Base-by-base conservation (phyloP, 2,888 invertebrate genomes). In the Erebia palarica region DNA sequence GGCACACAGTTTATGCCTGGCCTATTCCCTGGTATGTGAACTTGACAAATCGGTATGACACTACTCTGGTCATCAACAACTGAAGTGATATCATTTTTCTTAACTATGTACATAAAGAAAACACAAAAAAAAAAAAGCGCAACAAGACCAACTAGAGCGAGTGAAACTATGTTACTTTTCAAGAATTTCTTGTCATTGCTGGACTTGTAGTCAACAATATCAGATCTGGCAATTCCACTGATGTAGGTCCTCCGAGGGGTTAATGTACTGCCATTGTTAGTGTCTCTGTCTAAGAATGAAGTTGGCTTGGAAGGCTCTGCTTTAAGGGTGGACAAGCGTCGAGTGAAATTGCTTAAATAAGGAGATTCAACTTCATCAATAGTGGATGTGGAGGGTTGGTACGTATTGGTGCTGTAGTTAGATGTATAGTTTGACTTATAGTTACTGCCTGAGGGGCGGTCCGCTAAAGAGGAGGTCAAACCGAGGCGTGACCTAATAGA, bases 311-410 rank as follows among this genome's bases (percentile, higher is more conserved):
- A 78, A 3, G 84, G 83, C n/a, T 92, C 92, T 0, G 92, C 79
- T 75, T 93, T 92, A 3, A 93, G 79, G 8, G 92, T 74, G 14
- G 95, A 94, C 73, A 96, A 84, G 73, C 95, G 94, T 72, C 94
- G 92, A 0, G 96, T 96, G 78, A 96, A 96, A 80, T 95, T 96
- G 80, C 96, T 96, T 80, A 96, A 88, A 85, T 95, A 96, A 68
- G 96, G 96, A 78, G 96, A 95, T 81, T 96, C 95, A 73, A 94
- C 94, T 82, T 94, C 93, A 77, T 94, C 92, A 69, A 89, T 86
- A 60, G 88, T 86, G 3, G 92, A 76, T 51, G 87, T 88, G 27
- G 89, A 85, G 1, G 89, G 89, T 73, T 87, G 90, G 70, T 88
- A 91, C 77, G 82, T 85, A 78, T 77, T 89, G 67, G 86, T 77